A percentile compares a stretch with the other conserved stretches of the same genome.
Conservation (phyloP, 2,888 invertebrate genomes). For the Hyppa rectilinea region DNA sequence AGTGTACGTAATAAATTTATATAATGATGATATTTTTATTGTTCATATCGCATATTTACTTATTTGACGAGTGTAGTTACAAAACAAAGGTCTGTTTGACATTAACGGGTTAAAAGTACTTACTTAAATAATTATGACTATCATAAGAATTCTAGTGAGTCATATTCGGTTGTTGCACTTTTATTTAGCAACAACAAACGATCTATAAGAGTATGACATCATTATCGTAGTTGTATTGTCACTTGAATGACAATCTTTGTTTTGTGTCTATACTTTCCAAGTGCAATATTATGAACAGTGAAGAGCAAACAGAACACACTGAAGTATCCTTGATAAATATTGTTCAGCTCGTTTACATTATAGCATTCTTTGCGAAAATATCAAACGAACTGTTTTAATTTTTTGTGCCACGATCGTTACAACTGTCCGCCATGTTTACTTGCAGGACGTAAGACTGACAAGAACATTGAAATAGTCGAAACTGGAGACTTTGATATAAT, state of each 20-base stretch:
- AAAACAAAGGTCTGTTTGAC: conserved; percentile 49
- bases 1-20: conserved; percentile 88
- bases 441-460: conserved; percentile 86
- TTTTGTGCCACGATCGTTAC: conserved; percentile 69
- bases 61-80: conserved; percentile 61
- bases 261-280: conserved; percentile 56
- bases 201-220: conserved; percentile 18
- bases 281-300: conserved; percentile 53
- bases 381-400: conserved; percentile 63
- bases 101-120: conserved; percentile 51
- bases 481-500: conserved; percentile 74
- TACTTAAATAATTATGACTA: conserved; percentile 40
- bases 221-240: conserved; percentile 36
- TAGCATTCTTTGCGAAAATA: conserved; percentile 65
- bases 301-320: conserved; percentile 49
- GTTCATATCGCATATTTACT: conserved; percentile 77
- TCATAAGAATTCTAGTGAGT: conserved; percentile 28
- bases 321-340: conserved; percentile 55
- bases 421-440: conserved; percentile 71
- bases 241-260: conserved; percentile 53
- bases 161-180: conserved; percentile 30
- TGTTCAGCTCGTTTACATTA: conserved; percentile 63
- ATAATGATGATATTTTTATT: conserved; percentile 83
- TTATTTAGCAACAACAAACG: conserved; percentile 20
- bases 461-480: conserved; percentile 78